These are phyloP conservation scores for Tenodera sinensis DNA, from an alignment of 2,888 invertebrate genomes.

Conservation along the genomic window DNA sequence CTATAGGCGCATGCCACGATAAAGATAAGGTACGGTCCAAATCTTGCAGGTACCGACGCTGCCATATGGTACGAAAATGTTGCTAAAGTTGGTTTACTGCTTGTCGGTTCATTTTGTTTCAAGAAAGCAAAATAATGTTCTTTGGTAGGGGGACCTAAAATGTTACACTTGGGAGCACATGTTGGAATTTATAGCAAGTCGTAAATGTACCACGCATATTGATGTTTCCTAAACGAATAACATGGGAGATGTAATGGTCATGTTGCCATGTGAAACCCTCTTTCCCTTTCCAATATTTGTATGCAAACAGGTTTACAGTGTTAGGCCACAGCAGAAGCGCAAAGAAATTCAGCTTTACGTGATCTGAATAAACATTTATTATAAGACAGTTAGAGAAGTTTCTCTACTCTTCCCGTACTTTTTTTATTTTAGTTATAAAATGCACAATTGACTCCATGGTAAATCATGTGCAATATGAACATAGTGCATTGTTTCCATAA, in stretches of 20 bases:
- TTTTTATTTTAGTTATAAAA: too few relatives aligned
- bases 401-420: too few relatives aligned
- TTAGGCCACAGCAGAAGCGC: background rate
- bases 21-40: too few relatives aligned
- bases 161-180: background rate
- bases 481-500: too few relatives aligned
- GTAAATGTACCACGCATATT: background rate
- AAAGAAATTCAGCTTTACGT: too few relatives aligned
- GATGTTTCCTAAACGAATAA: background rate
- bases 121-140: background rate
- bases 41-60: too few relatives aligned
- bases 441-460: too few relatives aligned
- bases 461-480: too few relatives aligned
- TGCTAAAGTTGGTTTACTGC: background rate
- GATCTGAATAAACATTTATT: too few relatives aligned
- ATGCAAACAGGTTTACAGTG: background rate
- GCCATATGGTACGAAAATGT: too few relatives aligned
- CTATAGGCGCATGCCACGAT: too few relatives aligned
- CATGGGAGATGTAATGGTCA: background rate
- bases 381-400: too few relatives aligned
- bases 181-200: background rate
- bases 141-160: background rate
- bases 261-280: background rate
- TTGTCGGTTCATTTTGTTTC: background rate
- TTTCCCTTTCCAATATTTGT: background rate